phyloP scores from a whole-genome alignment of 2,113 vertebrate genomes.

The Lycocorax pyrrhopterus region DNA sequence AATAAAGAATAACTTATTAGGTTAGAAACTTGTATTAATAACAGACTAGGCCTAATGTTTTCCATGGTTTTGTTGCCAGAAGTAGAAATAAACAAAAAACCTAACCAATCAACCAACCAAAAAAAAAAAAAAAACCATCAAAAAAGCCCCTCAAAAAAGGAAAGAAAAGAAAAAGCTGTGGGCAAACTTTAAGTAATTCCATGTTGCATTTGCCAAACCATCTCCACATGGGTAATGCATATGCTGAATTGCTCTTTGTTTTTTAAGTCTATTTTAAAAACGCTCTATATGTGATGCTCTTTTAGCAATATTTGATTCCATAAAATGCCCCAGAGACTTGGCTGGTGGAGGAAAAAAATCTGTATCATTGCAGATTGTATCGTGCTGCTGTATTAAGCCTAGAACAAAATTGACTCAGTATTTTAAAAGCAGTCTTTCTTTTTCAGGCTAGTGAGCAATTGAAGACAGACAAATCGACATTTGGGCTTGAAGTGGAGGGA shows the following conservation, averaged over 20 bases:
- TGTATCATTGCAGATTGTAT: not conserved
- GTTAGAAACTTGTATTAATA: not conserved
- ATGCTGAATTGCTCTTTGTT: not conserved
- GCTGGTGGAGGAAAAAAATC: not conserved
- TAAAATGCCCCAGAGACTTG: not conserved
- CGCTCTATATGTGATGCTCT: not conserved
- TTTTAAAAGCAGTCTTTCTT: not conserved
- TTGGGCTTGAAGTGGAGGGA: not conserved
- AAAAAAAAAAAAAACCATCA: no score
- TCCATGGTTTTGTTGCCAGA: not conserved
- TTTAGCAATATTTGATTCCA: slow-evolving; percentile 15
- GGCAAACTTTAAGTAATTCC: slow-evolving; percentile 4
- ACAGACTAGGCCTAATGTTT: not conserved
- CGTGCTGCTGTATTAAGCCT: not conserved
- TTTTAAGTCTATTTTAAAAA: slow-evolving; percentile 27
- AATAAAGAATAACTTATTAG: not conserved
- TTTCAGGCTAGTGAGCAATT: not conserved
- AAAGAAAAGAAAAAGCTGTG: not conserved
- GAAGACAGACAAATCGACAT: not conserved
- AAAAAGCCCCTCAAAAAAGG: no score
- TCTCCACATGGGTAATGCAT: not conserved
- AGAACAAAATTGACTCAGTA: not conserved
- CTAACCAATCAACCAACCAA: not conserved
- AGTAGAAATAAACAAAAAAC: not conserved
- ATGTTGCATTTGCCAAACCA: slow-evolving; percentile 2